phyloP scores from a whole-genome alignment of 1,140 invertebrate genomes.

The Choristoneura fumiferana region DNA sequence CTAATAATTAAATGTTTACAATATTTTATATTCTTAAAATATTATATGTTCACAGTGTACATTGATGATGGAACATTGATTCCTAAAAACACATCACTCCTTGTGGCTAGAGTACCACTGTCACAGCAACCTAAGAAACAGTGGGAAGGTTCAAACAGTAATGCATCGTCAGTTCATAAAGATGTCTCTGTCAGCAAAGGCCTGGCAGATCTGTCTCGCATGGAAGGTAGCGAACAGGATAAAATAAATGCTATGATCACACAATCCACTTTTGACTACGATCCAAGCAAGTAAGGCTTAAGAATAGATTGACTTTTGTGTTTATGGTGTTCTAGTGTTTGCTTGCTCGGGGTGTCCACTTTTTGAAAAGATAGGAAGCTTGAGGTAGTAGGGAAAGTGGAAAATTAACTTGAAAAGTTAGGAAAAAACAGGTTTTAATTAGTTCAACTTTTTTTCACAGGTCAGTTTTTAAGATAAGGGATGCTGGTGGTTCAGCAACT shows the following conservation, averaged over 20 bases:
- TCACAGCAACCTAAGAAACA: constrained; percentile 86
- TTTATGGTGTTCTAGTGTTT: too few relatives aligned
- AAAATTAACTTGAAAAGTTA: too few relatives aligned
- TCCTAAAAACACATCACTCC: constrained; percentile 98
- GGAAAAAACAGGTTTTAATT: too few relatives aligned
- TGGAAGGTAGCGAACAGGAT: constrained; percentile 96
- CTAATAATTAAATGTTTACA: neutral
- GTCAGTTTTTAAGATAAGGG: too few relatives aligned
- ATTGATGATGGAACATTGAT: constrained; percentile 93
- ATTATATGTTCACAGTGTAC: constrained; percentile 87
- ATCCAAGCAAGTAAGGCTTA: constrained; percentile 93
- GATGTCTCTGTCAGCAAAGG: constrained; percentile 79
- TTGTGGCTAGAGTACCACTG: constrained; percentile 94
- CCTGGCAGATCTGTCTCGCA: constrained; percentile 89
- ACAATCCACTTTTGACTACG: constrained; percentile 97
- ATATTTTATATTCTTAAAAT: constrained; percentile 16
- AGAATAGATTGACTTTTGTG: constrained; percentile 4
- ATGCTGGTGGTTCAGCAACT: too few relatives aligned
- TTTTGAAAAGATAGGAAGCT: too few relatives aligned
- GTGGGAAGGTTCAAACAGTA: constrained; percentile 80
- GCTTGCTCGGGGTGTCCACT: too few relatives aligned
- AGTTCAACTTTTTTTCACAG: too few relatives aligned
- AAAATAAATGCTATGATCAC: constrained; percentile 98
- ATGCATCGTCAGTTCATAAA: constrained; percentile 58
- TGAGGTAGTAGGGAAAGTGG: too few relatives aligned